Conservation (phyloP, 2,113 vertebrate genomes). For the Acanthisitta chloris region DNA sequence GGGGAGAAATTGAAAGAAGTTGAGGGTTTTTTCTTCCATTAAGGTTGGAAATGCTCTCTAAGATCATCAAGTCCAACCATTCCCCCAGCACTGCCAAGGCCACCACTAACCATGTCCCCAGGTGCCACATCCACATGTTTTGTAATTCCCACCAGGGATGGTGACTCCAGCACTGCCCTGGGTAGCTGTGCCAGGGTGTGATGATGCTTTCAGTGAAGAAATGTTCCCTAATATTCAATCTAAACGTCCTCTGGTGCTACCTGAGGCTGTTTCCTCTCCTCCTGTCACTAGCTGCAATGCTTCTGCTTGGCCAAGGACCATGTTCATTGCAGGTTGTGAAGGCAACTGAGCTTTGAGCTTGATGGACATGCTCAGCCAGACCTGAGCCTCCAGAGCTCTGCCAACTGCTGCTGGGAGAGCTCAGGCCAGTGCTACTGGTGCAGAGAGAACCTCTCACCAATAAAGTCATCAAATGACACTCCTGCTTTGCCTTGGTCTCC, state of each 20-base stretch:
- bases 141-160: neutral
- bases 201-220: neutral
- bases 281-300: neutral
- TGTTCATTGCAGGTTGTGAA: neutral
- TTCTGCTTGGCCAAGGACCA: neutral
- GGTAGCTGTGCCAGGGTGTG: neutral
- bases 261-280: neutral
- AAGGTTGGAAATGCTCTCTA: neutral
- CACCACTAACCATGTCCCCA: neutral
- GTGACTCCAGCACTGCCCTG: neutral
- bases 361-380: neutral
- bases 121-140: neutral
- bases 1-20: no score
- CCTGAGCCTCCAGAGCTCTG: neutral
- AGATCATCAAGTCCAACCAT: neutral
- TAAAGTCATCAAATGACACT: neutral
- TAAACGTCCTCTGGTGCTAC: neutral
- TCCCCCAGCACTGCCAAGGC: neutral
- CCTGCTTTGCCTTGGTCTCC: neutral
- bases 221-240: neutral
- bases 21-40: no score
- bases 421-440: no score
- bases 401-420: neutral
- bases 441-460: neutral
- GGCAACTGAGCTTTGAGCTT: neutral